These are phyloP conservation scores for Rhamnusium bicolor DNA, from an alignment of 2,888 invertebrate genomes.

Conservation along the genomic window DNA sequence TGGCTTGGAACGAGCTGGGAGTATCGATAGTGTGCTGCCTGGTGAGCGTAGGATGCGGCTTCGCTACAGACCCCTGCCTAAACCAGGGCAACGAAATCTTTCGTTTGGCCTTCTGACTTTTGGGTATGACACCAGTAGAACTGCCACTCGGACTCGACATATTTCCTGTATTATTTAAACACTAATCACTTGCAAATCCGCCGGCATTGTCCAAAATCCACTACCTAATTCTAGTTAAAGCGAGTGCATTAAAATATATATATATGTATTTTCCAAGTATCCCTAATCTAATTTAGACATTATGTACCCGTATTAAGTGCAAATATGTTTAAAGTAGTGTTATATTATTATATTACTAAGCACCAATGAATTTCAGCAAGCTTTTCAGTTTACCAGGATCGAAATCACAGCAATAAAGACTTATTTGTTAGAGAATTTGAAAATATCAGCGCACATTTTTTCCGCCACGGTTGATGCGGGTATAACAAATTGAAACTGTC, in stretches of 20 bases:
- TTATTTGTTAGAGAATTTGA: background rate
- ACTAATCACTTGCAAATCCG: background rate
- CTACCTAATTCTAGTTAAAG: conserved; percentile 19
- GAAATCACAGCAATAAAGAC: conserved; percentile 8
- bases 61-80: conserved; percentile 84
- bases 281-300: conserved; percentile 8
- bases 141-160: conserved; percentile 30
- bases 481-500: conserved; percentile 46
- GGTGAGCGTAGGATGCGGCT: conserved; percentile 82
- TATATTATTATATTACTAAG: conserved; percentile 3
- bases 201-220: background rate
- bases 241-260: conserved; percentile 22
- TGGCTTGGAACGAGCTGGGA: conserved; percentile 87
- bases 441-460: conserved; percentile 51
- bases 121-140: conserved; percentile 62
- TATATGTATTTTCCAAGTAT: background rate
- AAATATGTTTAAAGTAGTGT: background rate
- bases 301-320: conserved; percentile 28
- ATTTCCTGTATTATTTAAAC: background rate
- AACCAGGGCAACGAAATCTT: conserved; percentile 95
- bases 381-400: conserved; percentile 11
- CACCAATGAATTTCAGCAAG: conserved; percentile 26
- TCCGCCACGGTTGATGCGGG: conserved; percentile 63
- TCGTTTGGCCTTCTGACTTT: conserved; percentile 81
- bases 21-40: conserved; percentile 94